Conservation (phyloP, 2,888 invertebrate species). For the Agonopterix subpropinquella region DNA sequence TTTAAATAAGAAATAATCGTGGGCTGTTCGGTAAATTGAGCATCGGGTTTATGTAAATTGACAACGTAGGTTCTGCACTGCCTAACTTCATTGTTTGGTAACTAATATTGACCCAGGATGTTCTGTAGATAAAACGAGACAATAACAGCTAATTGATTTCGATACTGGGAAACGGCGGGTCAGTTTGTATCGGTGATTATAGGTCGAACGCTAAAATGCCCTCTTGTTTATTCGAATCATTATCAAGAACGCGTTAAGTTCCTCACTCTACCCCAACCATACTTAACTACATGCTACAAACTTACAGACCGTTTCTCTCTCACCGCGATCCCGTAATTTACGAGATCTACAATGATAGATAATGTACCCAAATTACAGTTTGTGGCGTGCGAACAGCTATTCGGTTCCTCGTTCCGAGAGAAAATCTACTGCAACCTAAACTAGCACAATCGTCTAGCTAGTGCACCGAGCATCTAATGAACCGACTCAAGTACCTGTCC, state of each 20-base stretch:
- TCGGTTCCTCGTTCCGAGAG: constrained; percentile 4
- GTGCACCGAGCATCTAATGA: constrained; percentile 4
- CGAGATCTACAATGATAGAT: constrained; percentile 48
- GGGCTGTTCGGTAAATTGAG: not conserved
- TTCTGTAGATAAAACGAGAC: constrained; percentile 48
- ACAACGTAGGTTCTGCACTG: constrained; percentile 9
- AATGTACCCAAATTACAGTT: constrained; percentile 49
- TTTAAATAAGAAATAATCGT: not conserved
- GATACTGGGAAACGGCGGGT: constrained; percentile 39
- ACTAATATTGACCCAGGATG: constrained; percentile 64
- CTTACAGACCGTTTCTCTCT: constrained; percentile 6
- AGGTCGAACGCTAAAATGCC: constrained; percentile 48
- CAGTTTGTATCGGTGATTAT: constrained; percentile 57
- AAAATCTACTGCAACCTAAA: not conserved
- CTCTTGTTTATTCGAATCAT: constrained; percentile 47
- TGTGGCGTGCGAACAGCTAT: constrained; percentile 35
- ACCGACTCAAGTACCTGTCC: constrained; percentile 38
- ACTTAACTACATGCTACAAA: constrained; percentile 20
- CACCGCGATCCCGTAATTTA: constrained; percentile 31
- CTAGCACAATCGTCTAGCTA: not conserved
- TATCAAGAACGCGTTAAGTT: constrained; percentile 28
- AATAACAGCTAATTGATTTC: constrained; percentile 53
- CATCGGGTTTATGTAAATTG: constrained; percentile 25
- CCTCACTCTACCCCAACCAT: not conserved
- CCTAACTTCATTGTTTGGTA: no score